Conservation (phyloP, 2,797 vertebrate species). For the Lepilemur ruficaudatus region DNA sequence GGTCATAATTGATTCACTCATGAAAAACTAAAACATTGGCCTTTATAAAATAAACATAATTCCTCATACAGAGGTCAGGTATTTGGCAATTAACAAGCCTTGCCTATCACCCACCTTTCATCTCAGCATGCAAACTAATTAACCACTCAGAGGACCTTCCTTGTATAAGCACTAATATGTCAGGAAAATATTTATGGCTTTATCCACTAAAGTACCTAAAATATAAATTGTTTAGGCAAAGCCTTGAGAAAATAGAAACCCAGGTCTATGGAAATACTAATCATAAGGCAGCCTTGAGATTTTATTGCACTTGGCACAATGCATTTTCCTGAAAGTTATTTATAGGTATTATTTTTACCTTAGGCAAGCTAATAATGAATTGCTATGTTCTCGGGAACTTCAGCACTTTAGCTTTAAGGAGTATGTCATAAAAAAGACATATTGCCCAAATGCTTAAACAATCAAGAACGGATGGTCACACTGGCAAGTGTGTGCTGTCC, state of each 20-base stretch:
- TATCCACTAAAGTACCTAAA: conserved; percentile 33
- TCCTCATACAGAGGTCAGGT: background rate
- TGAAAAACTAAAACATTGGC: conserved; percentile 16
- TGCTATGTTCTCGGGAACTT: background rate
- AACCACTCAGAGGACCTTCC: conserved; percentile 15
- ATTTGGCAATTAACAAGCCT: conserved; percentile 33
- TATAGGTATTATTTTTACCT: conserved; percentile 58
- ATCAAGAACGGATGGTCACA: background rate
- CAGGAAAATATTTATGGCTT: conserved; percentile 63
- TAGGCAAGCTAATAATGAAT: conserved; percentile 18
- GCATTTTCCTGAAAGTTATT: conserved; percentile 57
- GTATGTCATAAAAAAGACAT: conserved; percentile 22
- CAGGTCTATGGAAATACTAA: background rate
- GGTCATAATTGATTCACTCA: conserved; percentile 15
- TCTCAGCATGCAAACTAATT: conserved; percentile 64
- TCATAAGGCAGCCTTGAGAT: background rate
- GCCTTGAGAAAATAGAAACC: conserved; percentile 44
- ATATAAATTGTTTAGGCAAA: conserved; percentile 60
- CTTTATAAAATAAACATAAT: conserved; percentile 60
- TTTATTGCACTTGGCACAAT: background rate
- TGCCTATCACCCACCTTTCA: conserved; percentile 32
- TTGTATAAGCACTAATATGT: background rate
- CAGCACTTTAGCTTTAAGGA: background rate
- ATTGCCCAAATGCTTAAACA: background rate
- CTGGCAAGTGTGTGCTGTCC: background rate